These are phyloP conservation scores for Laticauda colubrina DNA, from an alignment of 2,113 vertebrate genomes.

Conservation along the genomic window DNA sequence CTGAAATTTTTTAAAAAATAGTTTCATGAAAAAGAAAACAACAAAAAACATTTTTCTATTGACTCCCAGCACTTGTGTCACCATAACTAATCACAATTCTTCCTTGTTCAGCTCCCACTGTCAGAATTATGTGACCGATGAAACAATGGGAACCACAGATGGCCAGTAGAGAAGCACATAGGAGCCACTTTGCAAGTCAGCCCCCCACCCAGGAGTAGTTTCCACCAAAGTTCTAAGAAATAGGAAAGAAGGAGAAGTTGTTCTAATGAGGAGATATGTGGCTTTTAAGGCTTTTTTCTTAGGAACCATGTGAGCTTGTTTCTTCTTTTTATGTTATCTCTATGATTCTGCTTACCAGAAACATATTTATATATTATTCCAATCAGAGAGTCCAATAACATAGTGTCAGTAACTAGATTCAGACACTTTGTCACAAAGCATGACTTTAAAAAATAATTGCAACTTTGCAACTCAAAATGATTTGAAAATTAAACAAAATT, in stretches of 20 bases:
- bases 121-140: background rate
- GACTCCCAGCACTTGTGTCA: background rate
- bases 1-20: slow-evolving; percentile 57
- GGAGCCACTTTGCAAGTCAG: background rate
- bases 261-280: background rate
- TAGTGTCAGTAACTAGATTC: background rate
- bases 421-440: background rate
- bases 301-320: background rate
- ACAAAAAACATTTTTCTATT: background rate
- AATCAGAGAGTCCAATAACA: background rate
- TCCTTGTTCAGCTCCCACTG: background rate
- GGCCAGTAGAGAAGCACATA: background rate
- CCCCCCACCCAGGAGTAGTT: background rate
- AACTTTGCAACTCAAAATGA: background rate
- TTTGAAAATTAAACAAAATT: background rate
- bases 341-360: background rate
- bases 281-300: background rate
- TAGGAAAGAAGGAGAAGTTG: background rate
- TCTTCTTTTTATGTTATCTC: background rate
- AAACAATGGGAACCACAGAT: background rate
- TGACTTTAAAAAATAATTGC: background rate
- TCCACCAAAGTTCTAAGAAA: background rate
- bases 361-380: background rate
- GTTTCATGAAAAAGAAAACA: background rate
- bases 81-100: background rate